Evolutionary conservation across 2,888 invertebrate species (phyloP).

Genomic region (Caenorhabditis wallacei): DNA sequence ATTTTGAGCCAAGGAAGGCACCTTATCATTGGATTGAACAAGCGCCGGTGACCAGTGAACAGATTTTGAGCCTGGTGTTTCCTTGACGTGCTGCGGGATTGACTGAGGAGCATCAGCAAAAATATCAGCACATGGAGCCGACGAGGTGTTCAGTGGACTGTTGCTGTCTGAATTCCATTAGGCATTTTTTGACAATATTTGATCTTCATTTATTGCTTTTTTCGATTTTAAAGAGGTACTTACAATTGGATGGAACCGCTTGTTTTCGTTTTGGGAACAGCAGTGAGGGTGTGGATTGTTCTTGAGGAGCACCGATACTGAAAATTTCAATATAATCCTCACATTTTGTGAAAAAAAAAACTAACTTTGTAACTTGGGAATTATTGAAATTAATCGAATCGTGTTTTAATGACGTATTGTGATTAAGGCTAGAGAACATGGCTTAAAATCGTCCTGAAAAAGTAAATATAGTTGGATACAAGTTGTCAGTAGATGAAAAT

Average conservation of each 20-base stretch:
- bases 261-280: constrained; percentile 56
- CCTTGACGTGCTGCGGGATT: constrained; percentile 70
- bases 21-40: constrained; percentile 49
- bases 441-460: constrained; percentile 16
- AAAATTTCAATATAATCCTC: constrained; percentile 1
- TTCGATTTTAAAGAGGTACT: too few relatives aligned
- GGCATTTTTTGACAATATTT: too few relatives aligned
- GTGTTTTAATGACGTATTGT: constrained; percentile 23
- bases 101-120: constrained; percentile 67
- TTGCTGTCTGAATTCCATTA: too few relatives aligned
- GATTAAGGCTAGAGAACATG: constrained; percentile 45
- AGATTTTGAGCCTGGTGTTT: constrained; percentile 55
- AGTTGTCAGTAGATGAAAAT: too few relatives aligned
- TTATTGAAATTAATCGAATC: constrained; percentile 37
- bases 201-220: too few relatives aligned
- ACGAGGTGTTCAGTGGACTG: constrained; percentile 52
- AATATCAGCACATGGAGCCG: constrained; percentile 72
- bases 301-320: constrained; percentile 58
- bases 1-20: neutral
- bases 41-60: constrained; percentile 73
- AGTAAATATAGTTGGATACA: too few relatives aligned
- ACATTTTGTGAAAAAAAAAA: neutral
- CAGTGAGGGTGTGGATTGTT: constrained; percentile 62
- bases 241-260: constrained; percentile 29
- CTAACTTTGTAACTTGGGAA: constrained; percentile 37